Percentiles rank a stretch among this genome's conserved stretches.
Conservation (phyloP, 2,113 vertebrate species). For the Brachyistius frenatus region DNA sequence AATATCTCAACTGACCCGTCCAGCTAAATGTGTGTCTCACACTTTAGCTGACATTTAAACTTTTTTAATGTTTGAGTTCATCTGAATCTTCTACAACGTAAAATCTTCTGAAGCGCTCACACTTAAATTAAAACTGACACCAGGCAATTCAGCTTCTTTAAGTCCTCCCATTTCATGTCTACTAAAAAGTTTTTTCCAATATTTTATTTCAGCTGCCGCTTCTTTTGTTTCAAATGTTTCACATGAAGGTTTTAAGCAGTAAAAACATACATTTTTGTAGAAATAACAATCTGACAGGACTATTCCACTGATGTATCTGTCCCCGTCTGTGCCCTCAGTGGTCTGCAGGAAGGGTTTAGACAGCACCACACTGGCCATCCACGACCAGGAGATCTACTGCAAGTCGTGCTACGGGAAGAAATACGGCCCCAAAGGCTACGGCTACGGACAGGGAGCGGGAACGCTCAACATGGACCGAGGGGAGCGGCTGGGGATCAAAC, state of each 20-base stretch:
- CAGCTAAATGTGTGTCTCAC: no score
- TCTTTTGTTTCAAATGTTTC: background rate
- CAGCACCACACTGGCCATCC: conserved; percentile 93
- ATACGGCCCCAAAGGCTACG: conserved; percentile 94
- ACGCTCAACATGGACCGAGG: conserved; percentile 95
- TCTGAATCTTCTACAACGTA: background rate
- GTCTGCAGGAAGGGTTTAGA: conserved; percentile 95
- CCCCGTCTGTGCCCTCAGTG: conserved; percentile 80
- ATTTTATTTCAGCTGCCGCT: no score
- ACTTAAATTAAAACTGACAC: no score
- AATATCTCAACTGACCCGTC: no score
- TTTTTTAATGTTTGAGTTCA: background rate
- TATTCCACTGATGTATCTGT: background rate
- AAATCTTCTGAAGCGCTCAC: no score
- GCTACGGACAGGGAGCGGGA: conserved; percentile 93
- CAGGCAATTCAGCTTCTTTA: background rate
- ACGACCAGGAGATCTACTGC: conserved; percentile 94
- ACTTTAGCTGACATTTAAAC: background rate
- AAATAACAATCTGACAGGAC: background rate
- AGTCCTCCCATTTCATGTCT: background rate
- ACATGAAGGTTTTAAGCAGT: no score
- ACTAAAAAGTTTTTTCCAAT: background rate
- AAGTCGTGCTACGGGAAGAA: conserved; percentile 96
- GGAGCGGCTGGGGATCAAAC: conserved; percentile 94
- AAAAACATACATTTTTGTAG: background rate